These are phyloP conservation scores for Nymphalis polychloros DNA, from an alignment of 2,888 invertebrate species.

Conservation along the genomic window DNA sequence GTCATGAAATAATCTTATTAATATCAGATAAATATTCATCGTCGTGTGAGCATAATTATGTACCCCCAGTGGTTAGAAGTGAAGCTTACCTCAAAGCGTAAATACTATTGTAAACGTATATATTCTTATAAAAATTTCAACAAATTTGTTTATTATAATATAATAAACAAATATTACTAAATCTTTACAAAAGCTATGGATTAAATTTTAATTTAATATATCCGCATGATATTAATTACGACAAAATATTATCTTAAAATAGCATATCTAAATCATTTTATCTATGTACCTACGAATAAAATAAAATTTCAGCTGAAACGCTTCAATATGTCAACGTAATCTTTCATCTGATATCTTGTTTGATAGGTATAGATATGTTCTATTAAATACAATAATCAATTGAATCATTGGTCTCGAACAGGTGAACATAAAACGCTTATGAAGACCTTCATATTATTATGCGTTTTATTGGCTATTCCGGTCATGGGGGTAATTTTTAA, in stretches of 20 bases:
- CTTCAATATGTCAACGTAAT: slow-evolving; percentile 41
- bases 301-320: slow-evolving; percentile 18
- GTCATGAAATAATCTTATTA: no score
- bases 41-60: no score
- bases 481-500: no score
- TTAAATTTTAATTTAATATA: neutral
- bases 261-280: slow-evolving; percentile 7
- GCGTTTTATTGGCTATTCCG: no score
- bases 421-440: slow-evolving; percentile 5
- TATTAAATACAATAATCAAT: slow-evolving; percentile 10
- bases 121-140: no score
- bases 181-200: neutral
- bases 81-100: no score
- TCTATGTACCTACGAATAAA: slow-evolving; percentile 14
- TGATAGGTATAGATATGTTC: slow-evolving; percentile 29
- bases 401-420: neutral
- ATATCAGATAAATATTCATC: no score
- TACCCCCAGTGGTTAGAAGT: no score
- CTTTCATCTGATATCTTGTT: slow-evolving; percentile 30
- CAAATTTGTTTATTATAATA: no score
- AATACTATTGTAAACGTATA: no score
- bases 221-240: neutral
- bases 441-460: neutral
- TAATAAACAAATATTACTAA: neutral
- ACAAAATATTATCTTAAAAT: neutral